These are phyloP conservation scores for Dolichotis patagonum DNA, from an alignment of 2,113 vertebrate species.

Conservation along the genomic window DNA sequence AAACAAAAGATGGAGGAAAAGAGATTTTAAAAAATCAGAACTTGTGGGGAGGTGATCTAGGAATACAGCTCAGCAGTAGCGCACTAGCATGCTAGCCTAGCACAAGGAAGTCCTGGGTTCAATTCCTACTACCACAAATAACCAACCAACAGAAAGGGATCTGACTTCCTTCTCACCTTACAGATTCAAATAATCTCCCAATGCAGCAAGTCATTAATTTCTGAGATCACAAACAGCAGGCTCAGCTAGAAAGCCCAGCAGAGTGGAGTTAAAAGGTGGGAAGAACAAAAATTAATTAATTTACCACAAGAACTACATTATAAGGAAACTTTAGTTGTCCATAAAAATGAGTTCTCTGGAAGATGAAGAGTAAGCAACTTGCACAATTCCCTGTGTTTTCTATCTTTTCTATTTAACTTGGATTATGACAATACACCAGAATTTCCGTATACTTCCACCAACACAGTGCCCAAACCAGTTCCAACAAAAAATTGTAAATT, in stretches of 20 bases:
- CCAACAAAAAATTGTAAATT: conserved; percentile 57
- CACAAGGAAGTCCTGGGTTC: not conserved
- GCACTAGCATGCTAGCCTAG: not conserved
- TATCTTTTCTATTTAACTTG: not conserved
- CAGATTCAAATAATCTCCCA: not conserved
- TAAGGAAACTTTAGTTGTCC: not conserved
- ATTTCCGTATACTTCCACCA: not conserved
- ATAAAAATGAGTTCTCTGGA: conserved; percentile 26
- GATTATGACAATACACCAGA: not conserved
- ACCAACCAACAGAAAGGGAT: not conserved
- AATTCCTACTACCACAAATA: not conserved
- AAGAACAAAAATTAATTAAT: conserved; percentile 40
- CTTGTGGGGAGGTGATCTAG: not conserved
- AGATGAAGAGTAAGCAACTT: not conserved
- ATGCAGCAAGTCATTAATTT: not conserved
- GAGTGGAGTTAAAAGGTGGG: not conserved
- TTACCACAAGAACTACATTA: not conserved
- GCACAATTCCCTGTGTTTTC: not conserved
- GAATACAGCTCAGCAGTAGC: not conserved
- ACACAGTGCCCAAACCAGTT: not conserved
- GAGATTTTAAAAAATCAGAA: not conserved
- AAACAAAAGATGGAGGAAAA: not conserved
- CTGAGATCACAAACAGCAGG: conserved; percentile 9
- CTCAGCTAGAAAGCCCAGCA: not conserved
- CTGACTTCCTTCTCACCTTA: not conserved